A percentile compares a stretch with the other conserved stretches of the same genome.
Conservation (phyloP, 2,888 invertebrate genomes). For the Orthosia incerta region DNA sequence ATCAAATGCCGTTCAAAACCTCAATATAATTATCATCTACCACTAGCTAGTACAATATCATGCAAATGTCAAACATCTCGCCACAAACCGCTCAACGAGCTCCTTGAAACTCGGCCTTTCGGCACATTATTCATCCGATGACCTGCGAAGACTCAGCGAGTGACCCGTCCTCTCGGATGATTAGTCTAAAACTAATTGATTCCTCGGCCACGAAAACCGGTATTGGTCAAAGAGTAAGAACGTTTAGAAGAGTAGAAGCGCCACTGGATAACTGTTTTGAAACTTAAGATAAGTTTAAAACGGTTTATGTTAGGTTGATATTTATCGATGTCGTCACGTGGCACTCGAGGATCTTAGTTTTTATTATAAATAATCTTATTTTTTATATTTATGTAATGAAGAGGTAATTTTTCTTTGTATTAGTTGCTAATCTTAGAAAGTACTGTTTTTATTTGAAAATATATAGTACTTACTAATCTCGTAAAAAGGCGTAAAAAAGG, state of each 20-base stretch:
- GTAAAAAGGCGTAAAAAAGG: too few relatives aligned
- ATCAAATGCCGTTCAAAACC: not conserved
- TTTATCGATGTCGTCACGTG: too few relatives aligned
- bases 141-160: conserved; percentile 74
- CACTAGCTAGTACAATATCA: not conserved
- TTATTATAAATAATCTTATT: too few relatives aligned
- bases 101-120: conserved; percentile 68
- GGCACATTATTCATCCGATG: conserved; percentile 79
- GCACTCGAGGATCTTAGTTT: too few relatives aligned
- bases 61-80: conserved; percentile 26
- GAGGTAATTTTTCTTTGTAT: too few relatives aligned
- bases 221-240: conserved; percentile 22
- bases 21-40: not conserved
- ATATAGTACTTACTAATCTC: too few relatives aligned
- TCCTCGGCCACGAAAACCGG: conserved; percentile 67
- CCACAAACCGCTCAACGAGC: conserved; percentile 44
- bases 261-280: not conserved
- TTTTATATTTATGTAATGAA: too few relatives aligned
- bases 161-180: conserved; percentile 78
- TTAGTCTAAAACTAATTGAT: conserved; percentile 84
- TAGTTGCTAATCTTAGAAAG: too few relatives aligned
- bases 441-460: too few relatives aligned
- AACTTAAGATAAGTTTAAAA: not conserved
- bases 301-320: too few relatives aligned
- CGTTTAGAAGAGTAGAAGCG: conserved; percentile 22